Conservation (phyloP, 2,888 invertebrate genomes). For the Drepanosiphum platanoidis region DNA sequence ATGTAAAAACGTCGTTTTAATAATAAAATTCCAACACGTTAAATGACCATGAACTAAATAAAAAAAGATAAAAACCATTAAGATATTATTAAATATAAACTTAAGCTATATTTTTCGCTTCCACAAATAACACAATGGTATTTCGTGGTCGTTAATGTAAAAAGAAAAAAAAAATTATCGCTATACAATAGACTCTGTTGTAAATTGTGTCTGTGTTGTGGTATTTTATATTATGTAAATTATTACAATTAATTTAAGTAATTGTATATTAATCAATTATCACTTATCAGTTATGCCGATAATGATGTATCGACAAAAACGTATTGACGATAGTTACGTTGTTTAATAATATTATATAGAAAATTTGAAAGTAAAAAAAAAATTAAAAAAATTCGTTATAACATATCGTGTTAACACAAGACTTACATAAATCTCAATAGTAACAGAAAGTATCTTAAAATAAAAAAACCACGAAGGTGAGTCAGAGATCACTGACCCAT, state of each 20-base stretch:
- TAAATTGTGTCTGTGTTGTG: neutral
- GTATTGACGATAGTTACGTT: too few species aligned
- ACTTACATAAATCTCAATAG: neutral
- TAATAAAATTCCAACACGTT: too few species aligned
- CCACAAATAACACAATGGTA: neutral
- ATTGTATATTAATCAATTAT: too few species aligned
- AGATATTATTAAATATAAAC: neutral
- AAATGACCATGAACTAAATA: slow-evolving; percentile 1
- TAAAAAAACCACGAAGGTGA: neutral
- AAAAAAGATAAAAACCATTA: neutral
- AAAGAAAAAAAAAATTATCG: neutral
- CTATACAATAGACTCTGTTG: neutral
- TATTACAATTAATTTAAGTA: too few species aligned
- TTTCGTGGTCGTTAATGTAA: neutral
- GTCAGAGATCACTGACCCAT: neutral
- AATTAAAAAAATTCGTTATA: too few species aligned
- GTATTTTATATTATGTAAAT: too few species aligned
- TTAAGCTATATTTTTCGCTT: neutral
- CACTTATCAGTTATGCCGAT: too few species aligned
- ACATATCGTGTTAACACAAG: too few species aligned
- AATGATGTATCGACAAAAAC: too few species aligned
- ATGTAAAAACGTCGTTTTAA: neutral
- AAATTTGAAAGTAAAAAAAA: too few species aligned
- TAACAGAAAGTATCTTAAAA: neutral
- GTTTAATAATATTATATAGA: too few species aligned